These are phyloP conservation scores for Pararge aegeria DNA, from an alignment of 1,140 invertebrate genomes.

Conservation along the genomic window DNA sequence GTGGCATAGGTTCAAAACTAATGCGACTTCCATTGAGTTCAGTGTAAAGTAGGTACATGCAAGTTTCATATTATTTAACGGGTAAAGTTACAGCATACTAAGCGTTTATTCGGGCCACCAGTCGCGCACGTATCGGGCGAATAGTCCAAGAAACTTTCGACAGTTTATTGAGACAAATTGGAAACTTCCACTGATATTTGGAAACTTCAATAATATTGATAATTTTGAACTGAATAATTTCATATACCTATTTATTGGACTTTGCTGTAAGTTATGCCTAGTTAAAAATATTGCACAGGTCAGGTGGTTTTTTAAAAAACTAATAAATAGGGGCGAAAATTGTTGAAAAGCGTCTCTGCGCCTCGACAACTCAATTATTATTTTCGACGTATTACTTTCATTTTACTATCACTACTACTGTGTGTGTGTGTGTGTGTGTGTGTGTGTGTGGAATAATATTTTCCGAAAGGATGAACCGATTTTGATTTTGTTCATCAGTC, in stretches of 20 bases:
- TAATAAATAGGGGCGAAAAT: no score
- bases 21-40: background rate
- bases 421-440: no score
- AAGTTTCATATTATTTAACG: slow-evolving; percentile 1
- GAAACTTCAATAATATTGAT: background rate
- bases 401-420: no score
- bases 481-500: no score
- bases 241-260: background rate
- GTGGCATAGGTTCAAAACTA: background rate
- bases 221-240: background rate
- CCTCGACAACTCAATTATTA: no score
- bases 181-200: background rate
- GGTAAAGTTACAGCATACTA: background rate
- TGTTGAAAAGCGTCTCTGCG: no score
- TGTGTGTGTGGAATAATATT: no score
- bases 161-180: slow-evolving; percentile 1
- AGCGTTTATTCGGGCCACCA: background rate
- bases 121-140: background rate
- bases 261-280: no score
- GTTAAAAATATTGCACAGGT: no score
- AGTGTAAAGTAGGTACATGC: background rate
- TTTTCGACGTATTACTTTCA: no score
- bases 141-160: background rate
- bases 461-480: no score
- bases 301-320: no score